These are phyloP conservation scores for Bradypus variegatus DNA, from an alignment of 2,797 vertebrate genomes.

Conservation along the genomic window DNA sequence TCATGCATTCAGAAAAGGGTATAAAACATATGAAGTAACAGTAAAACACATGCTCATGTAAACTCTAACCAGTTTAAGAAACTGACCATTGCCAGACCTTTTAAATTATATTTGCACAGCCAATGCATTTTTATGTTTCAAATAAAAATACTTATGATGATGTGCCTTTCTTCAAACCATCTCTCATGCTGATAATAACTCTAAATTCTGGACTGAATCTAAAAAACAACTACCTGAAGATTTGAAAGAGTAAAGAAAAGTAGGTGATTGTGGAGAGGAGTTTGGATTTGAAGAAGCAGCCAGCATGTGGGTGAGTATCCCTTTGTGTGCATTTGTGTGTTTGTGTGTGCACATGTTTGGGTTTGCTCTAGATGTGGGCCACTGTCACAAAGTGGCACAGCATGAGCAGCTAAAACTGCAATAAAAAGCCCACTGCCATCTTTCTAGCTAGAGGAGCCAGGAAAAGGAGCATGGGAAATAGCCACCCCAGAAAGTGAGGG, in stretches of 20 bases:
- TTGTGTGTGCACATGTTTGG: not conserved
- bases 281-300: not conserved
- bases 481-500: not conserved
- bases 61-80: not conserved
- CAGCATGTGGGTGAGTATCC: not conserved
- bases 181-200: not conserved
- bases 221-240: not conserved
- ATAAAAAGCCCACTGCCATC: not conserved
- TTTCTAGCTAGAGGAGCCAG: not conserved
- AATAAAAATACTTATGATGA: slow-evolving; percentile 2
- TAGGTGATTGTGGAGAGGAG: not conserved
- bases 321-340: not conserved
- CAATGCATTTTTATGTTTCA: slow-evolving; percentile 13
- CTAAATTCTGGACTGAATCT: not conserved
- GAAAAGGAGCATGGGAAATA: not conserved
- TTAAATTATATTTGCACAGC: not conserved
- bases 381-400: not conserved
- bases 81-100: not conserved
- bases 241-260: slow-evolving; percentile 5
- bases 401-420: not conserved
- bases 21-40: not conserved
- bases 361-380: not conserved
- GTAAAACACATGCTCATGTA: not conserved
- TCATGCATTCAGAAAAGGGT: not conserved
- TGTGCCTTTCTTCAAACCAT: not conserved